Evolutionary conservation across 2,113 vertebrate species (phyloP).

Genomic region (Coreoperca whiteheadi): DNA sequence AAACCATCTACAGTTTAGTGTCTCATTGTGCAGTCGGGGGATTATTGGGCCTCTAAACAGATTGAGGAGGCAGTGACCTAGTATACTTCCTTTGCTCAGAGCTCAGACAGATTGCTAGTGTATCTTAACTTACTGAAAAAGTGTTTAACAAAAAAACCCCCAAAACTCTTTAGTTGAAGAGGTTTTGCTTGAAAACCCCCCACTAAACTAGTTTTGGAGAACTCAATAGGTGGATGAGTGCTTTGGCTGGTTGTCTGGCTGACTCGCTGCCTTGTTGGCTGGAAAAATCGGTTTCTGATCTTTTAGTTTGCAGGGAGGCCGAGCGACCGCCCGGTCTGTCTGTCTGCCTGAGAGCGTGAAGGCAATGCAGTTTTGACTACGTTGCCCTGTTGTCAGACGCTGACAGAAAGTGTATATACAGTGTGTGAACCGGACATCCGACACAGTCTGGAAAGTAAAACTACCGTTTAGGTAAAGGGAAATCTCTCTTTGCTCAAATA

Average conservation of each 20-base stretch:
- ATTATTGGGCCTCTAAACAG: conserved; percentile 37
- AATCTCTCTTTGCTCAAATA: background rate
- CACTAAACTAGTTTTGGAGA: background rate
- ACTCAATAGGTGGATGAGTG: background rate
- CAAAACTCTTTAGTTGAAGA: background rate
- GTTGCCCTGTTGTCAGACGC: conserved; percentile 15
- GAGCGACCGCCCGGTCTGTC: background rate
- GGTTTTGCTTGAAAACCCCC: too few species aligned
- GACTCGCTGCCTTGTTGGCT: background rate
- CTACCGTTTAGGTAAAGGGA: background rate
- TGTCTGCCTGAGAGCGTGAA: conserved; percentile 7
- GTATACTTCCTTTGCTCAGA: too few species aligned
- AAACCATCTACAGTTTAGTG: conserved; percentile 17
- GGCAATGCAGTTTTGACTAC: conserved; percentile 42
- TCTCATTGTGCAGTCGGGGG: conserved; percentile 7
- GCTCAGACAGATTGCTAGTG: background rate
- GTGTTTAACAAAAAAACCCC: background rate
- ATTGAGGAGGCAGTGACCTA: conserved; percentile 20
- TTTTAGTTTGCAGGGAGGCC: background rate
- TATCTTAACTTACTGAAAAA: background rate
- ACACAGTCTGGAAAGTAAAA: conserved; percentile 40
- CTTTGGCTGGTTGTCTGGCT: background rate
- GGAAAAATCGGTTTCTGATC: rapidly evolving
- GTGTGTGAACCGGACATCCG: conserved; percentile 58
- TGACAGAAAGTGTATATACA: background rate